A percentile compares a stretch with the other conserved stretches of the same genome.
Evolutionary conservation across 2,888 invertebrate species (phyloP).

Genomic region (Temnothorax ravouxi): DNA sequence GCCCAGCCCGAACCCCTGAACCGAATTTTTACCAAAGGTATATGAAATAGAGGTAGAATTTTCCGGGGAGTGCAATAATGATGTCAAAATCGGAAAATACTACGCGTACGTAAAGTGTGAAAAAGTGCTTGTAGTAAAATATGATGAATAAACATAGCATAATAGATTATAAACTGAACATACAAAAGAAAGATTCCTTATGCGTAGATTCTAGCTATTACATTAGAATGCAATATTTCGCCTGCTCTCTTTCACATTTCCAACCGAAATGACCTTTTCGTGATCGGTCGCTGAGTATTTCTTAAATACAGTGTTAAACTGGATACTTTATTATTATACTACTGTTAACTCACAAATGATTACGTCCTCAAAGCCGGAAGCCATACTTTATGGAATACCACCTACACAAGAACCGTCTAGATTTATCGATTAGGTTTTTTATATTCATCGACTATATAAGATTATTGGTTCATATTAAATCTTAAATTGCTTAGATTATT

Average conservation of each 20-base stretch:
- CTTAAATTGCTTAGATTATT: neutral
- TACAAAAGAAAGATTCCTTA: neutral
- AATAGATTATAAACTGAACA: neutral
- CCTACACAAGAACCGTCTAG: neutral
- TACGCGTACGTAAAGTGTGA: neutral
- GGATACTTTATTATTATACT: neutral
- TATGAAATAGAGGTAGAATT: too few relatives aligned
- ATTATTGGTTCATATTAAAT: neutral
- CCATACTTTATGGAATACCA: neutral
- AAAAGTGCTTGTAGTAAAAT: neutral
- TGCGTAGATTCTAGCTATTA: neutral
- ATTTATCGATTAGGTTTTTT: neutral
- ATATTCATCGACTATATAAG: neutral
- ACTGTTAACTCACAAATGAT: neutral
- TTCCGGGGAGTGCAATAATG: too few relatives aligned
- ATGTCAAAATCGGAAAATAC: neutral
- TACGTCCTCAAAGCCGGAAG: neutral
- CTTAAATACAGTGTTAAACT: neutral
- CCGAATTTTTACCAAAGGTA: too few relatives aligned
- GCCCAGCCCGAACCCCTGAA: too few relatives aligned
- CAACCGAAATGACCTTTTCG: neutral
- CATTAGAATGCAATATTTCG: neutral
- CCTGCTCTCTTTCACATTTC: neutral
- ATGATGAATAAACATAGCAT: neutral
- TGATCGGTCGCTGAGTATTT: constrained; percentile 6